Conservation (phyloP, 2,113 vertebrate species). For the Thalassarche chlororhynchos region DNA sequence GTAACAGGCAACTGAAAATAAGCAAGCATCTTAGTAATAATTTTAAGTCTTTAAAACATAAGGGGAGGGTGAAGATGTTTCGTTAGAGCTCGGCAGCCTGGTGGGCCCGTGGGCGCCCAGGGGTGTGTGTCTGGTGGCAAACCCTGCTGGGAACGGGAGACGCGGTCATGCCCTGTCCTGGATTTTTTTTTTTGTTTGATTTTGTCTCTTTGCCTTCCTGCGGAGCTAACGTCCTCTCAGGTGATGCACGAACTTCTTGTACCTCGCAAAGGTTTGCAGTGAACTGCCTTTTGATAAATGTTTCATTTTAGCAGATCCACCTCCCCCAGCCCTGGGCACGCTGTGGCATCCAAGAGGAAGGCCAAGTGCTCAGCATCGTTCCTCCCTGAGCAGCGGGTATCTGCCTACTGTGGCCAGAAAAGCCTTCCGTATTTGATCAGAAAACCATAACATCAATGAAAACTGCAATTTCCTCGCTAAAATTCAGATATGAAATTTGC, state of each 20-base stretch:
- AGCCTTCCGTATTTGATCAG: neutral
- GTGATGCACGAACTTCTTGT: neutral
- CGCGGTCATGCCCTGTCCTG: neutral
- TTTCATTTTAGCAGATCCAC: neutral
- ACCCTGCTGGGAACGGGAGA: neutral
- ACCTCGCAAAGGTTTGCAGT: neutral
- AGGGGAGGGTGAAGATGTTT: neutral
- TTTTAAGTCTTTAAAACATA: neutral
- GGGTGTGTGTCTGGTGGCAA: neutral
- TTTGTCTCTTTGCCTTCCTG: neutral
- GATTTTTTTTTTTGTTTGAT: neutral
- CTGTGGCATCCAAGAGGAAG: neutral
- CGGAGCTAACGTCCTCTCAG: neutral
- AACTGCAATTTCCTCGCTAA: neutral
- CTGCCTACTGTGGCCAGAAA: neutral
- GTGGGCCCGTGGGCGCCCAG: neutral
- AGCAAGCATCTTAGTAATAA: neutral
- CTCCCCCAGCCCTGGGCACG: fast-evolving
- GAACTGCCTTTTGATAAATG: neutral
- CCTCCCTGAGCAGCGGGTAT: neutral
- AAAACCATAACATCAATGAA: neutral
- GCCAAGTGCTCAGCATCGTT: neutral
- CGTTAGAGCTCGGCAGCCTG: fast-evolving
- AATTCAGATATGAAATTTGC: neutral
- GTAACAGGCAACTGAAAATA: neutral